Evolutionary conservation across 2,888 invertebrate species (phyloP), one percentile per base, ranked within the genome.

Genomic region (Erynnis tages): DNA sequence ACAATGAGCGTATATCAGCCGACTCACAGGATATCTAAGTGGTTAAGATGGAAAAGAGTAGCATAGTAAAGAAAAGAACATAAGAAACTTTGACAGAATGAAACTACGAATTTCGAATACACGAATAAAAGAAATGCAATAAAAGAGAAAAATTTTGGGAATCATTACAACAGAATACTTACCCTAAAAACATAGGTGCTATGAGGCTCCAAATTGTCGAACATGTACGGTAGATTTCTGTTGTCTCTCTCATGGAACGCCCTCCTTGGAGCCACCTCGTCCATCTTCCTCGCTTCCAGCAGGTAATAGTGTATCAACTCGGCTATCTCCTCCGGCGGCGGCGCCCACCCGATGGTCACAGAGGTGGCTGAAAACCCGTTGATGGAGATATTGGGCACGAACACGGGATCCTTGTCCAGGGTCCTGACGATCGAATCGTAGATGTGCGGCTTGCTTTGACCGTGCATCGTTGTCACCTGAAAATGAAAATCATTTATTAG

Each of bases 181-280:
- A 93, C 94, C 90, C 93, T 93, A 73, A 97, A 96, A 57, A 92
- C 91, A 66, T 97, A 97, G 19, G 93, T 94, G 21, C 95, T 96
- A 10, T 95, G 94, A 0, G 96, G 94, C 61, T 93, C 91, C 44
- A 97, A 82, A 70, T 94, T 92, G 29, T 91, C 91, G 71, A 97
- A 96, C 91, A 96, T 94, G 63, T 95, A 96, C 0, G 94, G 92
- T 50, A 93, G 86, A 63, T 93, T 93, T 16, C 91, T 85, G 0
- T 90, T 90, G 54, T 94, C 93, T 8, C 92, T 91, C 8, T 92
- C 91, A 67, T 94, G 93, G 16, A 93, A 89, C 0, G 94, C 92
- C 65, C 92, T 91, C 55, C 90, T 91, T 14, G 86, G 81, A 5
- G 66, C 84, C 46, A 88, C 88, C 8, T 90, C 87, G 1, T 85